phyloP scores from a whole-genome alignment of 2,888 invertebrate species.

The Daptonema setosum region DNA sequence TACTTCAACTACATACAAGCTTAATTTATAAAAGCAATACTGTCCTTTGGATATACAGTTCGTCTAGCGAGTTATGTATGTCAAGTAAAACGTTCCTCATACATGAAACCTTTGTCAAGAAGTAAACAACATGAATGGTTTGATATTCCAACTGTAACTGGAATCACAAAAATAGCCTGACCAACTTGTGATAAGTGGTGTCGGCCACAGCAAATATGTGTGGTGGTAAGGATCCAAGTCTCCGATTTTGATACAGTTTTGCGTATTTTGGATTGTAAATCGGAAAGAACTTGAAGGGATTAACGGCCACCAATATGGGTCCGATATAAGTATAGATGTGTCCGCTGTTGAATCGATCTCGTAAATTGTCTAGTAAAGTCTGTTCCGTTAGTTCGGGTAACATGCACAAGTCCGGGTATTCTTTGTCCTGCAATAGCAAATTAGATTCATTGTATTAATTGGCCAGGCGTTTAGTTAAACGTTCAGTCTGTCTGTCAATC shows the following conservation, averaged over 20 bases:
- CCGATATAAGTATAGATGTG: constrained; percentile 91
- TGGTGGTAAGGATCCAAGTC: constrained; percentile 72
- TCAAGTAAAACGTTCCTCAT: too few relatives aligned
- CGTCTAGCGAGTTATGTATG: too few relatives aligned
- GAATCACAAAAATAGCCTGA: too few relatives aligned
- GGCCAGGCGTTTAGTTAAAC: not conserved
- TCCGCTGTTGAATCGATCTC: constrained; percentile 60
- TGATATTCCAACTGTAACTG: too few relatives aligned
- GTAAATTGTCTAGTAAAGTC: constrained; percentile 67
- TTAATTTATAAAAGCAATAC: too few relatives aligned
- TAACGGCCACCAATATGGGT: constrained; percentile 67
- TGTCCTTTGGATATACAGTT: too few relatives aligned
- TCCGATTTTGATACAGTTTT: constrained; percentile 72
- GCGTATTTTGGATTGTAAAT: constrained; percentile 95
- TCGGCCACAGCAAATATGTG: constrained; percentile 70
- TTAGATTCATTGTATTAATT: constrained; percentile 29
- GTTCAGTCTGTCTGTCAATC: not conserved
- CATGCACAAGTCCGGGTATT: constrained; percentile 84
- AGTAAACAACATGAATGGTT: too few relatives aligned
- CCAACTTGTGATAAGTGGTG: constrained; percentile 23
- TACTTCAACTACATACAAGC: too few relatives aligned
- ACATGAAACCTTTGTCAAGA: too few relatives aligned
- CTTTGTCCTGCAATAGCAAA: too few relatives aligned
- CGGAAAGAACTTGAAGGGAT: constrained; percentile 68
- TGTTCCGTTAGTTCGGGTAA: constrained; percentile 80